These are phyloP conservation scores for Apotomis turbidana DNA, from an alignment of 2,888 invertebrate species.

Conservation along the genomic window DNA sequence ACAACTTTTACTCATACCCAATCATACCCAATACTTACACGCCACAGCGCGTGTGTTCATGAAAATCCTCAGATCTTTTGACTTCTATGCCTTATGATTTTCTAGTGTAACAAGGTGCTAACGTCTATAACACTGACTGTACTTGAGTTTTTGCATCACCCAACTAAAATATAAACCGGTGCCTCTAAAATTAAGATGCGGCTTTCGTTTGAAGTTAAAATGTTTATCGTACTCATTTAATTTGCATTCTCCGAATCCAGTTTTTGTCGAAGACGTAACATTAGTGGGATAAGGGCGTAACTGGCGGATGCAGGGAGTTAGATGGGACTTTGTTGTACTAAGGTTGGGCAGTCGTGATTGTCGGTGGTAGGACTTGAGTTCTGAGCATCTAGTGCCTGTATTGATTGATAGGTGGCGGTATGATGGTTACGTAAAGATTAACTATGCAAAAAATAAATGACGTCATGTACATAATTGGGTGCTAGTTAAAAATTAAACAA, in stretches of 20 bases:
- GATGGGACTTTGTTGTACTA: neutral
- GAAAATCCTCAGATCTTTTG: too few species aligned
- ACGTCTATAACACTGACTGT: neutral
- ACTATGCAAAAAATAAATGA: neutral
- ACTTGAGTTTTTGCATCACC: conserved; percentile 13
- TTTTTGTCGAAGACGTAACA: conserved; percentile 52
- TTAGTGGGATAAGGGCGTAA: conserved; percentile 27
- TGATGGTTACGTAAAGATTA: neutral
- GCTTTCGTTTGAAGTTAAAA: conserved; percentile 45
- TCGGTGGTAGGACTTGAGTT: conserved; percentile 5
- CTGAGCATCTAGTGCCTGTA: neutral
- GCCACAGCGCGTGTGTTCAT: too few species aligned
- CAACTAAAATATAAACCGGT: conserved; percentile 6
- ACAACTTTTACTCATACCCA: too few species aligned
- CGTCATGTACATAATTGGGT: too few species aligned
- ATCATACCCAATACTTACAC: too few species aligned
- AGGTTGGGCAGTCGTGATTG: conserved; percentile 3
- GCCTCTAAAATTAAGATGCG: conserved; percentile 37
- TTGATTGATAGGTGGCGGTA: neutral
- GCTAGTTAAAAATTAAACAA: too few species aligned
- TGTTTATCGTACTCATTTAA: conserved; percentile 55
- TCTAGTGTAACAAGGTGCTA: too few species aligned
- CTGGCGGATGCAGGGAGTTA: neutral
- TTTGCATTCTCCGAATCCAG: conserved; percentile 60
- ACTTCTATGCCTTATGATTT: too few species aligned